These are phyloP conservation scores for Gymnodraco acuticeps DNA, from an alignment of 2,797 vertebrate species.

Conservation along the genomic window DNA sequence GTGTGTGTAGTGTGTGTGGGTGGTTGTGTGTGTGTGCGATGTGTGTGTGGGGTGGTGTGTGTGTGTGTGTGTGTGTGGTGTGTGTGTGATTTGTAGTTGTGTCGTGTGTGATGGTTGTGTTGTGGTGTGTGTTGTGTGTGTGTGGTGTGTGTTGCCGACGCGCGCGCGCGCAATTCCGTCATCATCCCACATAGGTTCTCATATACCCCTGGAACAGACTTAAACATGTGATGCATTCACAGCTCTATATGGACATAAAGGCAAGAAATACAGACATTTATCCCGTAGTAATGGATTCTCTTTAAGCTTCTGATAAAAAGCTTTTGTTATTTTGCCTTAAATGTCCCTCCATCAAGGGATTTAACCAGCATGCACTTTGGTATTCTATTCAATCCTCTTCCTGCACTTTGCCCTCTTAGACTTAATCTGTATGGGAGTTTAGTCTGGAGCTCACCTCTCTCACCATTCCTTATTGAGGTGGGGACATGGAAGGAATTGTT, in stretches of 20 bases:
- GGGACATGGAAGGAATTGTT: constrained; percentile 29
- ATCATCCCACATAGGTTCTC: constrained; percentile 39
- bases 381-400: constrained; percentile 76
- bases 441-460: constrained; percentile 49
- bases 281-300: constrained; percentile 51
- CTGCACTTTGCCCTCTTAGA: constrained; percentile 55
- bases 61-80: too few species aligned
- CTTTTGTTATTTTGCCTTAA: constrained; percentile 75
- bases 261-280: constrained; percentile 41
- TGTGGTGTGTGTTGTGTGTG: too few species aligned
- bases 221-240: constrained; percentile 20
- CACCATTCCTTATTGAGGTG: constrained; percentile 1
- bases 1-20: too few species aligned
- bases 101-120: too few species aligned
- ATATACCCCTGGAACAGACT: background rate
- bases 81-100: too few species aligned
- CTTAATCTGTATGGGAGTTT: constrained; percentile 68
- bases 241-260: background rate
- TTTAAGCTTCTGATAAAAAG: constrained; percentile 78
- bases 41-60: too few species aligned
- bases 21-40: too few species aligned
- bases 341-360: constrained; percentile 74
- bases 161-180: constrained; percentile 19
- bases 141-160: too few species aligned
- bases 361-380: constrained; percentile 68